phyloP scores from a whole-genome alignment of 2,113 vertebrate species.

The Lophochroa leadbeateri region DNA sequence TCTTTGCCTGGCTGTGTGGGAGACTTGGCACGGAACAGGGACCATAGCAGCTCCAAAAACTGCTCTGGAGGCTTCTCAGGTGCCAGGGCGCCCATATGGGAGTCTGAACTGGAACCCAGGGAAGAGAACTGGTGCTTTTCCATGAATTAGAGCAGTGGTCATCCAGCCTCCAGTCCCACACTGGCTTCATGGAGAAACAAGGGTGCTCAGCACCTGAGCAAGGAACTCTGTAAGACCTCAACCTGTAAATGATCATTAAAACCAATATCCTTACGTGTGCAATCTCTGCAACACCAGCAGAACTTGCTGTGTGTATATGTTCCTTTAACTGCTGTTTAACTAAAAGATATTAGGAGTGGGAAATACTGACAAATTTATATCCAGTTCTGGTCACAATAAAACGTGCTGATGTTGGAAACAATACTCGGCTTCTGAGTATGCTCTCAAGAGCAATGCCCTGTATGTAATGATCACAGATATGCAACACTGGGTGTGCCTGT shows the following conservation, averaged over 20 bases:
- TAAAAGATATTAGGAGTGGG: neutral
- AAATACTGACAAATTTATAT: neutral
- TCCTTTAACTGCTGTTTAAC: neutral
- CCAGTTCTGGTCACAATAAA: neutral
- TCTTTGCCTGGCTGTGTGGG: neutral
- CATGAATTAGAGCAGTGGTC: neutral
- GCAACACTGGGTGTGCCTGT: neutral
- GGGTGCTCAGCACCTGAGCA: neutral
- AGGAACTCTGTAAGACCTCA: neutral
- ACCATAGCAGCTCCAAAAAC: neutral
- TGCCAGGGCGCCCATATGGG: no score
- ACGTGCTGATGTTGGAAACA: neutral
- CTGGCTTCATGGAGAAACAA: neutral
- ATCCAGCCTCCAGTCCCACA: neutral
- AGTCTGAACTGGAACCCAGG: neutral
- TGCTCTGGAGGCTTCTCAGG: neutral
- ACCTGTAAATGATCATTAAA: neutral
- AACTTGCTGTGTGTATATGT: neutral
- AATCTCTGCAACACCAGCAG: neutral
- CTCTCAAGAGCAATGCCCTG: neutral
- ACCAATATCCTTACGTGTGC: fast-evolving
- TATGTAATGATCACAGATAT: neutral
- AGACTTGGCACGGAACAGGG: neutral
- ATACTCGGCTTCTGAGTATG: neutral
- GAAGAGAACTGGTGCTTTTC: neutral